These are phyloP conservation scores for Pangasianodon gigas DNA, from an alignment of 2,113 vertebrate genomes.

Conservation along the genomic window DNA sequence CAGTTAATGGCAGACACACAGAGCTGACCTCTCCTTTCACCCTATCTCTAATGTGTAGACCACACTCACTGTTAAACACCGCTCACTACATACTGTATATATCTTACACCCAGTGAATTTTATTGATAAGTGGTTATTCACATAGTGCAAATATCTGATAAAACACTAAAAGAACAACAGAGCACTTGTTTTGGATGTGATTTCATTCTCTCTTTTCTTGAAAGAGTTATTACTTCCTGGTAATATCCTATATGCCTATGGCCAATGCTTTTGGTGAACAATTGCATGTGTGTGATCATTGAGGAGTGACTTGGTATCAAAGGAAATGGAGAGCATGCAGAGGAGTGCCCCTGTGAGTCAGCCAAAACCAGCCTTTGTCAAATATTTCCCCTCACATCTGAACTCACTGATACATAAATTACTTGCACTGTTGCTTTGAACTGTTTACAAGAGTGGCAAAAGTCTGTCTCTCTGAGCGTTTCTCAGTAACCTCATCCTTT, in stretches of 20 bases:
- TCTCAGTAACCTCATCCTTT: conserved; percentile 33
- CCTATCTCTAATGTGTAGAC: conserved; percentile 46
- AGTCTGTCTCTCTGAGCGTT: conserved; percentile 28
- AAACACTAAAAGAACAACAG: conserved; percentile 3
- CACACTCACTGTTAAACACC: conserved; percentile 38
- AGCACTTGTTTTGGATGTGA: background rate
- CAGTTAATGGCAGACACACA: conserved; percentile 69
- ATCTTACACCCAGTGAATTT: background rate
- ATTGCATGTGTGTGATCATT: conserved; percentile 46
- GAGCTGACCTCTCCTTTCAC: conserved; percentile 47
- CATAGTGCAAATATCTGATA: background rate
- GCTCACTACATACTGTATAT: background rate
- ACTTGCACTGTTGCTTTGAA: conserved; percentile 53
- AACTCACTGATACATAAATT: conserved; percentile 54
- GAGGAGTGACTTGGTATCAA: conserved; percentile 50
- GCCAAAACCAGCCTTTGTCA: conserved; percentile 40
- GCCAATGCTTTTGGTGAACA: conserved; percentile 29
- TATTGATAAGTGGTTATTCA: background rate
- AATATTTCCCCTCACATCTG: conserved; percentile 38
- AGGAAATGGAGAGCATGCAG: conserved; percentile 31
- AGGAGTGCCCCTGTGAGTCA: conserved; percentile 19
- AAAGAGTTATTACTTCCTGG: conserved; percentile 26
- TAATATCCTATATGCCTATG: conserved; percentile 31
- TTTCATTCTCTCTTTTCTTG: background rate
- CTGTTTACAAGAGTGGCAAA: conserved; percentile 45